Evolutionary conservation across 2,888 invertebrate species (phyloP).

Genomic region (Tachina lurida): DNA sequence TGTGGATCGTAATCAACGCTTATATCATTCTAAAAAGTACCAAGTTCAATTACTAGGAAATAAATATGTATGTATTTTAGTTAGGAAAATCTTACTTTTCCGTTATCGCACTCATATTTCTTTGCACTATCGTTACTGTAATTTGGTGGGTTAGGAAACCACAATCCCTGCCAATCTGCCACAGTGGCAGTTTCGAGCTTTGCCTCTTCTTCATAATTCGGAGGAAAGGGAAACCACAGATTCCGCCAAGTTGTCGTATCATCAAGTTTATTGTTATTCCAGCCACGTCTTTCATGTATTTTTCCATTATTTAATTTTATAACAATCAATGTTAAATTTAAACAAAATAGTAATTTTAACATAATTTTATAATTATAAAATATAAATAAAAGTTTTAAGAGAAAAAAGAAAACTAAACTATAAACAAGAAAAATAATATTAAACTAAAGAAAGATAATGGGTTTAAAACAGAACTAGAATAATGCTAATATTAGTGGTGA

Average conservation of each 20-base stretch:
- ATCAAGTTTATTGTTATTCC: constrained; percentile 22
- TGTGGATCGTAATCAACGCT: constrained; percentile 76
- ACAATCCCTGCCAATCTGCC: constrained; percentile 72
- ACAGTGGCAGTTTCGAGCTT: constrained; percentile 43
- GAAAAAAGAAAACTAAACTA: constrained; percentile 72
- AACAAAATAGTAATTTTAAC: constrained; percentile 62
- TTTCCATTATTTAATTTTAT: constrained; percentile 39
- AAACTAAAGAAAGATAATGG: constrained; percentile 50
- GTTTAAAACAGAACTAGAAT: constrained; percentile 38
- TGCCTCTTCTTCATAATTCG: constrained; percentile 47
- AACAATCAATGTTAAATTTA: constrained; percentile 46
- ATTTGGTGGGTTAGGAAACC: constrained; percentile 74
- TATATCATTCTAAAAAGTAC: constrained; percentile 72
- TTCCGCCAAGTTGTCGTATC: constrained; percentile 79
- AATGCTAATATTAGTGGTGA: not conserved
- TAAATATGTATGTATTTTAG: not conserved
- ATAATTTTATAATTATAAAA: constrained; percentile 69
- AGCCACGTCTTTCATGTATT: constrained; percentile 29
- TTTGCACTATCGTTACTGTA: not conserved
- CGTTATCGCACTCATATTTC: constrained; percentile 86
- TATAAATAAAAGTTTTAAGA: constrained; percentile 53
- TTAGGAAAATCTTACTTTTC: constrained; percentile 83
- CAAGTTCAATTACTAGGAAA: not conserved
- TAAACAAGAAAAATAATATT: constrained; percentile 25
- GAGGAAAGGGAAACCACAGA: constrained; percentile 81